Conservation (phyloP, 2,113 vertebrate genomes). For the Xenopus laevis region DNA sequence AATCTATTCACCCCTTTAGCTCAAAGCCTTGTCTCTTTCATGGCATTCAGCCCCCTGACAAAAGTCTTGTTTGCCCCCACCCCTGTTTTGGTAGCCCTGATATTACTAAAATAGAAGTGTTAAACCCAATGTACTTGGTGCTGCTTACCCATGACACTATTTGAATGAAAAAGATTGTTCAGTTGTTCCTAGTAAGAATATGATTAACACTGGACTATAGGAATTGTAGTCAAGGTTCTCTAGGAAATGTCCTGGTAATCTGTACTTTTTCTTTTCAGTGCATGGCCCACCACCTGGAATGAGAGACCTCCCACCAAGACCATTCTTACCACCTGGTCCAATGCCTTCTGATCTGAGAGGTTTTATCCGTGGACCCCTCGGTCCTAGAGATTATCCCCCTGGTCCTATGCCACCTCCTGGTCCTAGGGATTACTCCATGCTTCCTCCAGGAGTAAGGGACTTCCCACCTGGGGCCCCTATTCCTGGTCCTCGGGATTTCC, state of each 20-base stretch:
- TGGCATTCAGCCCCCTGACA: too few relatives aligned
- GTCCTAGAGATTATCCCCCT: constrained; percentile 57
- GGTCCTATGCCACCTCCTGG: constrained; percentile 42
- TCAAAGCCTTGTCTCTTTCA: too few relatives aligned
- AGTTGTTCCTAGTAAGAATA: too few relatives aligned
- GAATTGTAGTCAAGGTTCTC: too few relatives aligned
- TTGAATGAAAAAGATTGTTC: too few relatives aligned
- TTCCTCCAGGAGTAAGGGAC: constrained; percentile 20
- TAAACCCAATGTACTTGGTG: too few relatives aligned
- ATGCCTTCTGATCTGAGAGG: constrained; percentile 56
- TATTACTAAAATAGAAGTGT: too few relatives aligned
- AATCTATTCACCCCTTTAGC: too few relatives aligned
- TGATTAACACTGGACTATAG: too few relatives aligned
- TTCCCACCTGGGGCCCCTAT: constrained; percentile 37
- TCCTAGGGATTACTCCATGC: constrained; percentile 55
- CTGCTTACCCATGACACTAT: too few relatives aligned
- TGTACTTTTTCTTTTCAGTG: constrained; percentile 13
- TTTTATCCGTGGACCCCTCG: constrained; percentile 59
- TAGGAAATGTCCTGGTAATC: background rate
- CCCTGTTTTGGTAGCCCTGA: too few relatives aligned
- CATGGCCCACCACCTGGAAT: constrained; percentile 54
- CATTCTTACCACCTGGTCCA: constrained; percentile 63
- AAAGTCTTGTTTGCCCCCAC: too few relatives aligned
- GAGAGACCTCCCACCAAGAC: constrained; percentile 60
- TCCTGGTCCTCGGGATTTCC: constrained; percentile 27